A percentile compares a stretch with the other conserved stretches of the same genome.
These are phyloP conservation scores for Melospiza georgiana DNA, from an alignment of 2,113 vertebrate species.

Conservation along the genomic window DNA sequence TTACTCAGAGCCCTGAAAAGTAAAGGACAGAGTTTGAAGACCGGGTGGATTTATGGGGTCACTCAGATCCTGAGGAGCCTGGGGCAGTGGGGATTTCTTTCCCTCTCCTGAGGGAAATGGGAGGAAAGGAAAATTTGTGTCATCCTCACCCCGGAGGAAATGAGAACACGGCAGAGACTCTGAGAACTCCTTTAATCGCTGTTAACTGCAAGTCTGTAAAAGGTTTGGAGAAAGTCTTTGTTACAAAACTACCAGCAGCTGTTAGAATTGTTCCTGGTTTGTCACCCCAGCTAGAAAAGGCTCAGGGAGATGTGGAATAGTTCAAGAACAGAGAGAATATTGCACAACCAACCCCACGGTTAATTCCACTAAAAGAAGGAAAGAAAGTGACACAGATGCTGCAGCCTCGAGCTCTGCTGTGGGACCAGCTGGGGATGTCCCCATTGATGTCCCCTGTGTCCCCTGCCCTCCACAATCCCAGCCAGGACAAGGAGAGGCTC, in stretches of 20 bases:
- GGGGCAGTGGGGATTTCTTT: fast-evolving
- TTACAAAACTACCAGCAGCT: slow-evolving; percentile 83
- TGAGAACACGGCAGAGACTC: slow-evolving; percentile 40
- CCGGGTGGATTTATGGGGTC: neutral
- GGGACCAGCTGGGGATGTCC: neutral
- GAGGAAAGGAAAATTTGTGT: neutral
- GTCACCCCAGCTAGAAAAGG: slow-evolving; percentile 75
- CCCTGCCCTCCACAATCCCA: neutral
- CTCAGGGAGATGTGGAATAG: slow-evolving; percentile 73
- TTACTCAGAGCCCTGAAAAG: too few relatives aligned
- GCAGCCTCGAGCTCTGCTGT: neutral
- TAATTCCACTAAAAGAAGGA: slow-evolving; percentile 64
- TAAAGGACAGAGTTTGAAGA: too few relatives aligned
- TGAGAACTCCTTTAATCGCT: slow-evolving; percentile 78
- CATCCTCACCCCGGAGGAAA: neutral
- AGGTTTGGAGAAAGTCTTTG: slow-evolving; percentile 77
- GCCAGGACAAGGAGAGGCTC: neutral
- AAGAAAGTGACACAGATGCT: slow-evolving; percentile 44
- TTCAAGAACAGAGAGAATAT: slow-evolving; percentile 83
- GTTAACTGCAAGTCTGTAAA: slow-evolving; percentile 80
- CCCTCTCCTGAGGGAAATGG: too few relatives aligned
- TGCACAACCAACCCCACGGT: slow-evolving; percentile 80
- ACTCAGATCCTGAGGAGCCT: neutral
- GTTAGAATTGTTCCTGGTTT: slow-evolving; percentile 70
- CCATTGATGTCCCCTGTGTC: neutral